Evolutionary conservation across 2,888 invertebrate genomes (phyloP).

Genomic region (Pyrgus malvae): DNA sequence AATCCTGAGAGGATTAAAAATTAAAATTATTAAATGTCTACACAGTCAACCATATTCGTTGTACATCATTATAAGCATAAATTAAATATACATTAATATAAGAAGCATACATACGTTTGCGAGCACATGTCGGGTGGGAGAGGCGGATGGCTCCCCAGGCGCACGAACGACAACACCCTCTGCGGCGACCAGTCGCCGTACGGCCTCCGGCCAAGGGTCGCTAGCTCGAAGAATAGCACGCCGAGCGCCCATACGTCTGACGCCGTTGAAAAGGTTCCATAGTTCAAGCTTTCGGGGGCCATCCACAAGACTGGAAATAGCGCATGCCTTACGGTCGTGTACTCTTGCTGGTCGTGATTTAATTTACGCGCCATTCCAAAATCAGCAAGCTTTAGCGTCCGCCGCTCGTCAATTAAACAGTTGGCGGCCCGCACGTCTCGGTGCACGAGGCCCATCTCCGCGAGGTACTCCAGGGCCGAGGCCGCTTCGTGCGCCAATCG

Average conservation of each 20-base stretch:
- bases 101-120: conserved; percentile 41
- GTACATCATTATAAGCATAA: too few relatives aligned
- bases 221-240: conserved; percentile 90
- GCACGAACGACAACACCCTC: conserved; percentile 82
- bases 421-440: conserved; percentile 91
- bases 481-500: conserved; percentile 73
- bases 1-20: too few relatives aligned
- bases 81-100: too few relatives aligned
- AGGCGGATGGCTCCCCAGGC: conserved; percentile 84
- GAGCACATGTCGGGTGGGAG: conserved; percentile 82
- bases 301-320: conserved; percentile 95
- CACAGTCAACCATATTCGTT: too few relatives aligned
- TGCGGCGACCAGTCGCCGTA: conserved; percentile 88
- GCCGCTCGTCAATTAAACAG: conserved; percentile 87
- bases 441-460: conserved; percentile 90
- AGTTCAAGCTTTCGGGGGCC: conserved; percentile 92
- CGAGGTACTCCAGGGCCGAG: conserved; percentile 89
- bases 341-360: conserved; percentile 87
- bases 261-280: conserved; percentile 90
- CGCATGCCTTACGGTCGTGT: conserved; percentile 90
- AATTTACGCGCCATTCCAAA: conserved; percentile 87
- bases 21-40: too few relatives aligned
- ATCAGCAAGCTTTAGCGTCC: conserved; percentile 89
- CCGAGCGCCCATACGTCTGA: conserved; percentile 96
- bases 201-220: conserved; percentile 94